These are phyloP conservation scores for Chroicocephalus ridibundus DNA, from an alignment of 2,113 vertebrate genomes.

Conservation along the genomic window DNA sequence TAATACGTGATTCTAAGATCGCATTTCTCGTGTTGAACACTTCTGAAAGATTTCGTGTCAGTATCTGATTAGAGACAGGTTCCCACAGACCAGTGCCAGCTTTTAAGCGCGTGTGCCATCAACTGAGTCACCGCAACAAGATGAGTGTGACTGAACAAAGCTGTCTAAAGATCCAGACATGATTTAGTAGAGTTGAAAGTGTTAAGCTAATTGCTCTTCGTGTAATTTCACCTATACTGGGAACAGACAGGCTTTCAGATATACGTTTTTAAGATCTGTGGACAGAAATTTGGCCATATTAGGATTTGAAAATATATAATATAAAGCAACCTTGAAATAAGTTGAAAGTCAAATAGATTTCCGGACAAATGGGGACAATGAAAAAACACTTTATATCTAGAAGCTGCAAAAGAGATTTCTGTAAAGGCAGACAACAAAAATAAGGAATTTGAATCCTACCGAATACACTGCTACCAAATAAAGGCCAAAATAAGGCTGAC, in stretches of 20 bases:
- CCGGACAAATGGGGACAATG: neutral
- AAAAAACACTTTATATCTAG: neutral
- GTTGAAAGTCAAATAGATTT: conserved; percentile 16
- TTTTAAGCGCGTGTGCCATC: neutral
- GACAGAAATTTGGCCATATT: conserved; percentile 37
- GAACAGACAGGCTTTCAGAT: conserved; percentile 25
- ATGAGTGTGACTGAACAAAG: conserved; percentile 7
- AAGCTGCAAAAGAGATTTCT: neutral
- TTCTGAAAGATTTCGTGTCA: neutral
- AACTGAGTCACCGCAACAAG: conserved; percentile 46
- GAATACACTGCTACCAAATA: neutral
- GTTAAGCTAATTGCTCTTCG: neutral
- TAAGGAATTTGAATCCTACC: neutral
- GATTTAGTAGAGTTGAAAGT: neutral
- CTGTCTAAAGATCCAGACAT: neutral
- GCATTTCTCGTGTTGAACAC: neutral
- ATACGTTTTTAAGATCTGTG: neutral
- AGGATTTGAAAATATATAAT: conserved; percentile 26
- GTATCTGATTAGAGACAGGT: neutral
- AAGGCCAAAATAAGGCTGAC: neutral
- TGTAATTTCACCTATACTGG: neutral
- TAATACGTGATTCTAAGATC: neutral
- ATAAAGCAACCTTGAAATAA: conserved; percentile 1
- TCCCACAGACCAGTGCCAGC: neutral
- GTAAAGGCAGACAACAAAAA: conserved; percentile 21